Base-by-base conservation (phyloP, 2,888 invertebrate species). In the Hyles lineata region DNA sequence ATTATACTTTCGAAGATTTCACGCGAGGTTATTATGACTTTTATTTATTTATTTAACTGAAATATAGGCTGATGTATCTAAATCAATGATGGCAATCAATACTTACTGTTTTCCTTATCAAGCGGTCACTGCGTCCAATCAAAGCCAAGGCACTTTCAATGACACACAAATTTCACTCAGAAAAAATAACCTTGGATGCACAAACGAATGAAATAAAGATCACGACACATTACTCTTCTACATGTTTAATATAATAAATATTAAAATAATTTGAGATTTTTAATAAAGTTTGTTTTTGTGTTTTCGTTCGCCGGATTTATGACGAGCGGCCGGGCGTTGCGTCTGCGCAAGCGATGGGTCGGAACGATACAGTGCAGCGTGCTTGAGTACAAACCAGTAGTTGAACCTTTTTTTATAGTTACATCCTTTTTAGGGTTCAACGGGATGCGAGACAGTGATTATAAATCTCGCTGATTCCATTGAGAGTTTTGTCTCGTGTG, bases 401-500 rank as follows among this genome's bases (percentile, higher is more conserved):
- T 79, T 79, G 82, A 82, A 79, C 79, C 80, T 80, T 83, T 89
- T 55, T 67, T 84, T 86, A 80, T 82, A 78, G 78, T 80, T 82
- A 81, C 86, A 85, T 90, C 90, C 88, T 89, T 88, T 85, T 86
- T 88, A 86, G 87, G 86, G 88, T 86, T 87, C 86, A 83, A 80
- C 78, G 75, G 78, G 82, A 81, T 67, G 73, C 58, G 72, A 75
- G 76, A 85, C 82, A 82, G 81, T 81, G 83, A 79, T 15, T 52
- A 55, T 32, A 70, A 58, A 29, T 55, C 55, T 29, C 9, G n/a
- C 5, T 29, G 52, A 43, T 15, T 43, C 8, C 8, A 55, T 55
- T 19, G 19, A 52, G 19, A 17, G 55, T 55, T 55, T 55, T 55
- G 17, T 55, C 7, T 15, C 55, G n/a, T n/a, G 55, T 55, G 55